phyloP scores from a whole-genome alignment of 1,140 invertebrate genomes.

The Trigoniulus corallinus region DNA sequence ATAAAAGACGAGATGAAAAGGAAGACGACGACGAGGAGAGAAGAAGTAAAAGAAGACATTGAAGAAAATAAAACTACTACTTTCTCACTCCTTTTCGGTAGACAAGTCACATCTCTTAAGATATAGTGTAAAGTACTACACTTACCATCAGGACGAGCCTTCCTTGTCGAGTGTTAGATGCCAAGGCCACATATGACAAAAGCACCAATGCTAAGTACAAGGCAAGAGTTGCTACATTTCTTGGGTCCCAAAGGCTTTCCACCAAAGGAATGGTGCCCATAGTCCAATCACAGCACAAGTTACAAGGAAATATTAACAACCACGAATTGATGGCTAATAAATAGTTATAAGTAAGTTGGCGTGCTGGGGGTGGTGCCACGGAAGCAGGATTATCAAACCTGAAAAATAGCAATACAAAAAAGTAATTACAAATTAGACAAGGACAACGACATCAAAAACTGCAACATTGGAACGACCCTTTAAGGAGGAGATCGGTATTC shows the following conservation, averaged over 20 bases:
- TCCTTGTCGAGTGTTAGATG: slow-evolving; percentile 47
- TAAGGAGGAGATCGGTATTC: too few species aligned
- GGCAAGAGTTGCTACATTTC: slow-evolving; percentile 67
- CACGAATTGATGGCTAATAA: slow-evolving; percentile 77
- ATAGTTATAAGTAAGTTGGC: slow-evolving; percentile 87
- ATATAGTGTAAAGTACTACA: too few species aligned
- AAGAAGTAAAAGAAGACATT: too few species aligned
- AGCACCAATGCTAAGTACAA: slow-evolving; percentile 46
- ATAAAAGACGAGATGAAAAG: too few species aligned
- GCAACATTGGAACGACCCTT: too few species aligned
- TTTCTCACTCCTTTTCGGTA: too few species aligned
- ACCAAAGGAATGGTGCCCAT: slow-evolving; percentile 91
- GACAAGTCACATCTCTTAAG: too few species aligned
- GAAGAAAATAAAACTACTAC: too few species aligned
- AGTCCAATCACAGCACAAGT: slow-evolving; percentile 94
- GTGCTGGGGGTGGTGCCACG: slow-evolving; percentile 49
- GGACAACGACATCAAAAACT: neutral
- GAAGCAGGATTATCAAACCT: slow-evolving; percentile 89
- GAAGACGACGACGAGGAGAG: too few species aligned
- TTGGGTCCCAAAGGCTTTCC: slow-evolving; percentile 52
- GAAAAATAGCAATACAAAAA: slow-evolving; percentile 19
- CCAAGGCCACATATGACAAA: slow-evolving; percentile 44
- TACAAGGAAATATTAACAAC: slow-evolving; percentile 70
- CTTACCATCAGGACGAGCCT: slow-evolving; percentile 64
- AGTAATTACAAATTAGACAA: neutral